Base-by-base conservation (phyloP, 2,888 invertebrate species). In the Aporophyla nigra region DNA sequence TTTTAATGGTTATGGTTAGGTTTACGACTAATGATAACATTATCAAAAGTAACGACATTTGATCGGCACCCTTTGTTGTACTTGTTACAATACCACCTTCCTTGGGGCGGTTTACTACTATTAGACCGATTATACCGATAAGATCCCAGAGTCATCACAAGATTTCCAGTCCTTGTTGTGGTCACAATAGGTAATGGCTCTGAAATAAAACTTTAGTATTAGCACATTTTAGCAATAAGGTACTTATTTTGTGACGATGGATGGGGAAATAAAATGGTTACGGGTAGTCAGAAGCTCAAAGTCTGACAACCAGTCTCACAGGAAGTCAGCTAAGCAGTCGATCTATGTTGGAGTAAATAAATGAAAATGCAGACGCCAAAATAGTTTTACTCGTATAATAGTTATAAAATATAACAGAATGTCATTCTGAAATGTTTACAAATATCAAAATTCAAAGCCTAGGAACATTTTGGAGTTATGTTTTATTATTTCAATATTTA, bases 1-100 rank as follows among this genome's bases (percentile, higher is more conserved):
- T 40, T 33, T 75, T n/a, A 76, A 53, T 89, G 88, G 43, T 81
- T 86, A 58, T 87, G 87, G 62, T 33, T 43, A n/a, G 19, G 7
- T 33, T 70, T 67, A 33, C 27, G 40, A 12, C 46, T 40, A 33
- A 59, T n/a, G 12, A 80, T 66, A 7, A 70, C 51, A 61, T 67
- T 43, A 16, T 73, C 58, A 33, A 54, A 19, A 9, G 82, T 81
- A 4, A 70, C 27, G 2, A 81, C 43, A 10, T 46, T 58, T 1
- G 72, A 67, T 9, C 54, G 59, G 33, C 81, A 73, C n/a, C 76
- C 73, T 19, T 24, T 43, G 10, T 51, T 7, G 49, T 69, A 56
- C 24, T 43, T 69, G 0, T 53, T 56, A 21, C 71, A 79, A 27
- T 49, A 70, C 80, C 74, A 83, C 0, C 66, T 14, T 14, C 43